Conservation (phyloP, 2,113 vertebrate species). For the Struthidea cinerea region DNA sequence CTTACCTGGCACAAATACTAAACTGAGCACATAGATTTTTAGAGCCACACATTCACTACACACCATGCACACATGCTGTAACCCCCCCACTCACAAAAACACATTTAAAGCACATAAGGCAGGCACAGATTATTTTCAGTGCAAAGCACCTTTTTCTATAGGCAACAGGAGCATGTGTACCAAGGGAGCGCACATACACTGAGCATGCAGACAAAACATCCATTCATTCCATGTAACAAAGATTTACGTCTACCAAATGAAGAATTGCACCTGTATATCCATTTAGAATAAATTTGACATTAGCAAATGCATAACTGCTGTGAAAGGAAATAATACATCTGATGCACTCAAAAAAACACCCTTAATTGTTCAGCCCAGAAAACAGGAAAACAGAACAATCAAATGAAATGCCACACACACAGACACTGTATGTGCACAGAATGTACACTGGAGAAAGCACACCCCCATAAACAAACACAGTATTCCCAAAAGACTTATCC, state of each 20-base stretch:
- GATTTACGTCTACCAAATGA: background rate
- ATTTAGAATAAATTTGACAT: background rate
- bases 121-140: background rate
- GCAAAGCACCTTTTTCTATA: background rate
- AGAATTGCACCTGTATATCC: background rate
- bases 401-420: background rate
- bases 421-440: background rate
- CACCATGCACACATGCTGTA: background rate
- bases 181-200: background rate
- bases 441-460: background rate
- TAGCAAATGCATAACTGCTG: background rate
- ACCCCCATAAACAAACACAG: background rate
- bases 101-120: background rate
- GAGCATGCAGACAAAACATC: background rate
- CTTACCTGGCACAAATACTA: background rate
- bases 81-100: background rate
- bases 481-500: background rate
- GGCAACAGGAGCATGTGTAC: background rate
- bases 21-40: background rate
- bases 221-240: background rate
- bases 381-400: conserved; percentile 10
- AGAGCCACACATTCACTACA: background rate
- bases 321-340: background rate
- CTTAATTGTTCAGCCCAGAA: background rate
- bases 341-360: background rate